phyloP scores from a whole-genome alignment of 2,113 vertebrate species.

The Pogonocichla stellata region DNA sequence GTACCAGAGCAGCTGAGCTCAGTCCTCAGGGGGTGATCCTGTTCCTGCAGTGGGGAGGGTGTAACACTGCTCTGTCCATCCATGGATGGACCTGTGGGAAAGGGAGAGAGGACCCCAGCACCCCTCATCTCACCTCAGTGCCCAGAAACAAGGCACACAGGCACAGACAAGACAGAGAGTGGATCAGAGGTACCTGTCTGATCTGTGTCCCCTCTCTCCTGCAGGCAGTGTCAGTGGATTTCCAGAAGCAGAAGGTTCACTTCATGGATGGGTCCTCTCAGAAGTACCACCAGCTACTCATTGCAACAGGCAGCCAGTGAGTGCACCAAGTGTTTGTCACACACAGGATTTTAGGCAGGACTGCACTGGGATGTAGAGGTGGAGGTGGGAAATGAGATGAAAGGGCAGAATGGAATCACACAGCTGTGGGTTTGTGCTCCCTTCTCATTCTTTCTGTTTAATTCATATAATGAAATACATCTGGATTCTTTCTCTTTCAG shows the following conservation, averaged over 20 bases:
- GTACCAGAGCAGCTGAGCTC: slow-evolving; percentile 51
- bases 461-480: not conserved
- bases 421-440: not conserved
- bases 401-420: not conserved
- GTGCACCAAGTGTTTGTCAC: not conserved
- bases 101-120: not conserved
- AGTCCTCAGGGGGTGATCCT: not conserved
- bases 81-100: not conserved
- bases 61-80: not conserved
- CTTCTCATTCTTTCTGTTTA: not conserved
- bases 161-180: not conserved
- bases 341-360: not conserved
- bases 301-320: slow-evolving; percentile 85
- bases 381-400: not conserved
- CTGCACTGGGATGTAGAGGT: not conserved
- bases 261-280: slow-evolving; percentile 75
- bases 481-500: slow-evolving; percentile 51
- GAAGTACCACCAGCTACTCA: slow-evolving; percentile 80
- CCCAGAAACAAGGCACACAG: not conserved
- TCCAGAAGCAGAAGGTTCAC: slow-evolving; percentile 64
- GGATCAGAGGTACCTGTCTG: not conserved
- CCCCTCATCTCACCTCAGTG: not conserved
- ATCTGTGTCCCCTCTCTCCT: not conserved
- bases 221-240: slow-evolving; percentile 78
- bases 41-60: not conserved